phyloP scores from a whole-genome alignment of 2,797 vertebrate species.

The Graptemys geographica region DNA sequence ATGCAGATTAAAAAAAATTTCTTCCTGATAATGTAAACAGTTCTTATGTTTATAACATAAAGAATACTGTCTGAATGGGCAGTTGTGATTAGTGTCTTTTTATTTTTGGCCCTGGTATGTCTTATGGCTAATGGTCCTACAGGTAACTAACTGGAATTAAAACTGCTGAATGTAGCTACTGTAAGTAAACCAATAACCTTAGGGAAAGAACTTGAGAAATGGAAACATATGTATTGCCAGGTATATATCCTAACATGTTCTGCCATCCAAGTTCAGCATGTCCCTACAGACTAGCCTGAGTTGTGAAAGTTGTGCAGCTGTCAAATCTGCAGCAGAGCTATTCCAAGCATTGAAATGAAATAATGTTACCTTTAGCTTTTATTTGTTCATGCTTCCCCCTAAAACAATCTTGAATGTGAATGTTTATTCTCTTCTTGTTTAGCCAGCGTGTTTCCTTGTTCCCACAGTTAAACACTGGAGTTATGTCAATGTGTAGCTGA shows the following conservation, averaged over 20 bases:
- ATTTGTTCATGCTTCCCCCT: neutral
- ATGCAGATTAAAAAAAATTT: slow-evolving; percentile 52
- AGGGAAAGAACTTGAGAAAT: slow-evolving; percentile 54
- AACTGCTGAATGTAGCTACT: slow-evolving; percentile 73
- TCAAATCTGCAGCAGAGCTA: slow-evolving; percentile 19
- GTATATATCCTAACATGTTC: slow-evolving; percentile 39
- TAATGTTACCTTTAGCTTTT: slow-evolving; percentile 37
- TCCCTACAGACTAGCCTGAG: slow-evolving; percentile 13
- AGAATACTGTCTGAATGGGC: slow-evolving; percentile 37
- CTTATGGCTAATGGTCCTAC: slow-evolving; percentile 62
- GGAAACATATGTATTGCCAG: slow-evolving; percentile 13
- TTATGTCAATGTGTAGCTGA: slow-evolving; percentile 61
- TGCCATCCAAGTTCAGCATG: slow-evolving; percentile 7
- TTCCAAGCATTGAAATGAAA: neutral
- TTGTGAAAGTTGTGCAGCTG: slow-evolving; percentile 33
- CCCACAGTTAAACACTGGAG: slow-evolving; percentile 81
- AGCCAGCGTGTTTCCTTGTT: slow-evolving; percentile 68
- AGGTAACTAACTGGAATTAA: slow-evolving; percentile 80
- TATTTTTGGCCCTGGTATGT: slow-evolving; percentile 64
- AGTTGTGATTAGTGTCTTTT: slow-evolving; percentile 56
- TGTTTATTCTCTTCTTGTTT: slow-evolving; percentile 68
- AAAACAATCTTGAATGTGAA: slow-evolving; percentile 80
- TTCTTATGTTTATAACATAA: slow-evolving; percentile 68
- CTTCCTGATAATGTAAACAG: slow-evolving; percentile 61
- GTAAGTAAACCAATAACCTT: slow-evolving; percentile 47